Percentiles rank a stretch among this genome's conserved stretches.
phyloP scores from a whole-genome alignment of 1,140 invertebrate species.

The Drosophila pectinifera region DNA sequence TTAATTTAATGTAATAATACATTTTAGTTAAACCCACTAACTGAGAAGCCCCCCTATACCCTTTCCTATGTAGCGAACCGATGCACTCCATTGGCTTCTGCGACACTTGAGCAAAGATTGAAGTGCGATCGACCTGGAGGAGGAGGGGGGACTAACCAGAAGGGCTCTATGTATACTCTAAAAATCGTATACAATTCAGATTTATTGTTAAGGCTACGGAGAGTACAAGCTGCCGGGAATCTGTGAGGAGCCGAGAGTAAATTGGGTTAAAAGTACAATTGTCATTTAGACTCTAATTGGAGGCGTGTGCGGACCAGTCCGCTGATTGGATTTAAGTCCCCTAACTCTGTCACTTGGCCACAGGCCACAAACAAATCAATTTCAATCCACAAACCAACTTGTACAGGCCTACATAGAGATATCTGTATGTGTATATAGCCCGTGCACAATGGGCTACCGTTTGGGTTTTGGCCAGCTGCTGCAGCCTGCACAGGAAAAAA shows the following conservation, averaged over 20 bases:
- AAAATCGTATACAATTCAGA: slow-evolving; percentile 68
- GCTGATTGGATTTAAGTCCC: slow-evolving; percentile 70
- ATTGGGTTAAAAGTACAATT: slow-evolving; percentile 83
- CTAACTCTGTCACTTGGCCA: slow-evolving; percentile 71
- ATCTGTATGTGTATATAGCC: neutral
- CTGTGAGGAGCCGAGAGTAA: slow-evolving; percentile 56
- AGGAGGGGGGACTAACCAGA: slow-evolving; percentile 9
- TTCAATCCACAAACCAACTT: slow-evolving; percentile 35
- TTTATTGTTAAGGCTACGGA: slow-evolving; percentile 69
- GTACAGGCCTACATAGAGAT: neutral
- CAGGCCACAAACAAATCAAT: slow-evolving; percentile 80
- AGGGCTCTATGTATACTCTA: slow-evolving; percentile 20
- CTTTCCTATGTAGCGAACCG: slow-evolving; percentile 19
- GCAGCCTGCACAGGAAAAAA: slow-evolving; percentile 8
- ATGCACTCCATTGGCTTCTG: slow-evolving; percentile 39
- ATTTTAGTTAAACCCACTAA: too few species aligned
- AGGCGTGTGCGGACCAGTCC: slow-evolving; percentile 73
- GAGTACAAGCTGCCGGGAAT: slow-evolving; percentile 40
- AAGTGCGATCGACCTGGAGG: slow-evolving; percentile 33
- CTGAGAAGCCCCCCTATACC: neutral
- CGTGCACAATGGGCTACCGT: slow-evolving; percentile 63
- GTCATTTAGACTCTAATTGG: slow-evolving; percentile 81
- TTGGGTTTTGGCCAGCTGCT: slow-evolving; percentile 40
- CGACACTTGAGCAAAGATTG: slow-evolving; percentile 48
- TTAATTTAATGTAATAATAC: neutral